Percentiles rank a stretch among this genome's conserved stretches.
Evolutionary conservation across 2,113 vertebrate species (phyloP).

Genomic region (Mellivora capensis): DNA sequence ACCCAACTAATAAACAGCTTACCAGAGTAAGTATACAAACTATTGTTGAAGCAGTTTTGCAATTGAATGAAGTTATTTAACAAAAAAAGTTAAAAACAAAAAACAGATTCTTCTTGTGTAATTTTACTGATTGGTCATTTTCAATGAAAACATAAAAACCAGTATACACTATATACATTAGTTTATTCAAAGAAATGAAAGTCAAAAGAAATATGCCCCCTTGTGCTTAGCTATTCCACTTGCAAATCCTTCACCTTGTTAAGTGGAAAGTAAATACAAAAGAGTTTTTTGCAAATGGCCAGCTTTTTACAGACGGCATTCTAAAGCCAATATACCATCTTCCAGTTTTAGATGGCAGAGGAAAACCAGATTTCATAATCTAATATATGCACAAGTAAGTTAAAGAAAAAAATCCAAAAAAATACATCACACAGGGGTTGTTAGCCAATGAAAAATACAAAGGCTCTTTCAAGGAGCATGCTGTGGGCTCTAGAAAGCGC

Average conservation of each 20-base stretch:
- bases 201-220: neutral
- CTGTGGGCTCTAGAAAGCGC: neutral
- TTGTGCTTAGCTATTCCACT: neutral
- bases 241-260: neutral
- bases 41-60: neutral
- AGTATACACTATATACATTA: neutral
- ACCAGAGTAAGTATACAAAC: neutral
- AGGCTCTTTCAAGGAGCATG: neutral
- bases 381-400: neutral
- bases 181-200: neutral
- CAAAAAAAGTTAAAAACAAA: neutral
- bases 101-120: neutral
- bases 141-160: neutral
- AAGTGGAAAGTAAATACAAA: neutral
- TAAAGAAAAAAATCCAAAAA: neutral
- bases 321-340: neutral
- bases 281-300: neutral
- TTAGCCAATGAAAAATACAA: neutral
- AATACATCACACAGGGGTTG: neutral
- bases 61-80: neutral
- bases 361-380: neutral
- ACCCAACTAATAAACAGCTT: conserved; percentile 61
- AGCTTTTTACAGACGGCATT: neutral
- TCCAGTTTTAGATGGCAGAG: neutral
- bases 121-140: neutral